Percentiles rank a stretch among this genome's conserved stretches.
Conservation (phyloP, 2,888 invertebrate species). For the Theretra japonica region DNA sequence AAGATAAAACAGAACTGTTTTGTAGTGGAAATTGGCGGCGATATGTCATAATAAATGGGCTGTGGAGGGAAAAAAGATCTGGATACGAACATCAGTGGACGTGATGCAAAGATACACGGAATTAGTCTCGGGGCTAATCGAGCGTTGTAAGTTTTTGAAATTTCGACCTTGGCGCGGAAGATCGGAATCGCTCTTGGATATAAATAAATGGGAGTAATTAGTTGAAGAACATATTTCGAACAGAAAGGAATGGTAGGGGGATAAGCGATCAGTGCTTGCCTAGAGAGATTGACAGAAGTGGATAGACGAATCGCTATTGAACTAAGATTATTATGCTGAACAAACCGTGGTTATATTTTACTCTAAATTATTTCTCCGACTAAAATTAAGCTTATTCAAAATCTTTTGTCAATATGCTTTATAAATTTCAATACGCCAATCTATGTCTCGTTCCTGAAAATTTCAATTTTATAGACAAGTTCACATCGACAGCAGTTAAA, state of each 20-base stretch:
- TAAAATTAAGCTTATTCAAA: too few species aligned
- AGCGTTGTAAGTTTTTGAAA: not conserved
- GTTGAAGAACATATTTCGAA: not conserved
- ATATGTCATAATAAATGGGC: constrained; percentile 17
- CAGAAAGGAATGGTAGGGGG: not conserved
- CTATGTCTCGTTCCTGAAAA: not conserved
- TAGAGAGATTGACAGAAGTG: too few species aligned
- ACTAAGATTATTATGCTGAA: too few species aligned
- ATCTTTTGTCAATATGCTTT: not conserved
- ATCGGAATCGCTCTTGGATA: constrained; percentile 15
- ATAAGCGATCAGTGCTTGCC: not conserved
- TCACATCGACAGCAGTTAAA: not conserved
- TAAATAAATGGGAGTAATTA: not conserved
- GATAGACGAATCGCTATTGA: too few species aligned
- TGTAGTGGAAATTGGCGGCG: constrained; percentile 1
- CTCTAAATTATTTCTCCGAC: too few species aligned
- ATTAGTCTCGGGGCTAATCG: constrained; percentile 10
- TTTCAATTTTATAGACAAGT: not conserved
- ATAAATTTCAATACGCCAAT: not conserved
- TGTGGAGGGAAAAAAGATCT: constrained; percentile 14
- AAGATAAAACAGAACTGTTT: constrained; percentile 16
- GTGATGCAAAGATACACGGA: constrained; percentile 19
- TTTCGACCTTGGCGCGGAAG: constrained; percentile 14
- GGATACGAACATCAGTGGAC: constrained; percentile 22
- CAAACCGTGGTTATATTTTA: too few species aligned